phyloP scores from a whole-genome alignment of 2,888 invertebrate genomes.

The Pollenia angustigena region DNA sequence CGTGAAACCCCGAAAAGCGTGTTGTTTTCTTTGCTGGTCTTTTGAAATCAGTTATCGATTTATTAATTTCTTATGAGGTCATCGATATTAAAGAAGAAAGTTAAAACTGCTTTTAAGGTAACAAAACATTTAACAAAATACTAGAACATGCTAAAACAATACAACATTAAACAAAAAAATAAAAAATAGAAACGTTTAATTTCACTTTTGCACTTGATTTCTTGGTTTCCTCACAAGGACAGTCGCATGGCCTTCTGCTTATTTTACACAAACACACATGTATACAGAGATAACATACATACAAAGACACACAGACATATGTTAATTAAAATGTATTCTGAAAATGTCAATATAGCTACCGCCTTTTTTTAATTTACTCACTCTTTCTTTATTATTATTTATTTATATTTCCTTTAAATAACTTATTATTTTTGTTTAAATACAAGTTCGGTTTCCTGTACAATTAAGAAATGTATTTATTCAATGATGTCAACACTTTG shows the following conservation, averaged over 20 bases:
- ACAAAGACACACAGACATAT: background rate
- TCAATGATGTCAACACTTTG: constrained; percentile 4
- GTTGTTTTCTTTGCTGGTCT: constrained; percentile 23
- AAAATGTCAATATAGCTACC: constrained; percentile 17
- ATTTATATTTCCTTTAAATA: background rate
- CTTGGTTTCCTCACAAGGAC: constrained; percentile 28
- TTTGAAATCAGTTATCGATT: constrained; percentile 64
- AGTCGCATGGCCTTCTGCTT: constrained; percentile 24
- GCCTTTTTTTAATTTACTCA: constrained; percentile 59
- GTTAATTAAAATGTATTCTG: constrained; percentile 38
- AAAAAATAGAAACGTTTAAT: background rate
- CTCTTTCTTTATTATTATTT: constrained; percentile 40
- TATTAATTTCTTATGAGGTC: constrained; percentile 67
- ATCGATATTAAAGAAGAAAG: constrained; percentile 49
- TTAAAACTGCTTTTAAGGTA: constrained; percentile 32
- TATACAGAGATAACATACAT: constrained; percentile 18
- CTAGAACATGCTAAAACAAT: constrained; percentile 5
- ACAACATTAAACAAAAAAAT: constrained; percentile 4
- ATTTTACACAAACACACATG: background rate
- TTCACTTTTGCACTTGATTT: background rate
- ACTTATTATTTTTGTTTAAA: background rate
- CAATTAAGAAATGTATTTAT: background rate
- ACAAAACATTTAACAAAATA: background rate
- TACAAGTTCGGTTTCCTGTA: constrained; percentile 22
- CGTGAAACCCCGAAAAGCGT: constrained; percentile 17